Evolutionary conservation across 2,888 invertebrate species (phyloP), one percentile per base, ranked within the genome.

Genomic region (Yponomeuta evonymella): DNA sequence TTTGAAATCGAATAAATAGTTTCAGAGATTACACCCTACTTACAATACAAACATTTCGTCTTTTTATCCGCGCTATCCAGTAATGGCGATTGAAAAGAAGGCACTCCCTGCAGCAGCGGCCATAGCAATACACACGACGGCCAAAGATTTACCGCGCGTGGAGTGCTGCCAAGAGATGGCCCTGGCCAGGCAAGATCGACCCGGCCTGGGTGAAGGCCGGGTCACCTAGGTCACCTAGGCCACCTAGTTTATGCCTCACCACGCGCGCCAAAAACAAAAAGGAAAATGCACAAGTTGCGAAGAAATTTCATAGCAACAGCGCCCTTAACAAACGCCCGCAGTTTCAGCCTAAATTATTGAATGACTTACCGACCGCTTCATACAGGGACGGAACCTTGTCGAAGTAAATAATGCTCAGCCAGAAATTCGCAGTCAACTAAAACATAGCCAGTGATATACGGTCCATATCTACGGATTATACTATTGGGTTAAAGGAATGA

Each of bases 171-270:
- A 58, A 58, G 51, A 58, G 51, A 3, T 58, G 51, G 12, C 51
- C 15, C 1, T 58, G 51, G 12, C 51, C 3, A 58, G 51, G 15
- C 51, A 43, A 12, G 51, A 29, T 6, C 65, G 12, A 29, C 29
- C 33, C 30, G 65, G 29, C 65, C 65, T 29, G 65, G 65, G 65
- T 65, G 65, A 65, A 65, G 65, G 65, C 33, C 65, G 10, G 65
- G 64, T 30, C 64, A 29, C 10, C 64, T 10, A 6, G 64, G 65
- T 65, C 65, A 58, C 51, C 51, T 58, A 58, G 51, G 15, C 51
- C 51, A 58, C 51, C 15, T 58, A 58, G 51, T 58, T 58, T 58
- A 3, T 3, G 51, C 51, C 51, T 2, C 51, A 12, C 15, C 3
- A 58, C 51, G 51, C 51, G 15, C 12, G 15, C 51, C 51, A 12